A percentile compares a stretch with the other conserved stretches of the same genome.
Conservation (phyloP, 2,888 invertebrate species). For the Calameuta pallipes region DNA sequence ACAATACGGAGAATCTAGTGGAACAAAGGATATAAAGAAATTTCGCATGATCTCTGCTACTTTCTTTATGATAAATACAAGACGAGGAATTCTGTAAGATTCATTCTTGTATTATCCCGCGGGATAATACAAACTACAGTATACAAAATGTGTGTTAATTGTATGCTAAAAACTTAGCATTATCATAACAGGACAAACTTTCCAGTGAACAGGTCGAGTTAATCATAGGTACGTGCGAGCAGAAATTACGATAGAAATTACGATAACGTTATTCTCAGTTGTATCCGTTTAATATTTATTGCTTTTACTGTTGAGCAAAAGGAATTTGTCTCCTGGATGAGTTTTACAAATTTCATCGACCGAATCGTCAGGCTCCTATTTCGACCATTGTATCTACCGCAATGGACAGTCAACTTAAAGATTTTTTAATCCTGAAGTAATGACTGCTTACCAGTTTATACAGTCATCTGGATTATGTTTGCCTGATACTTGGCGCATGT, state of each 20-base stretch:
- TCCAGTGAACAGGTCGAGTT: constrained; percentile 31
- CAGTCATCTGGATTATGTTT: constrained; percentile 24
- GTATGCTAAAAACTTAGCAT: constrained; percentile 24
- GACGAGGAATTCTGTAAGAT: constrained; percentile 26
- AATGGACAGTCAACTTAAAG: not conserved
- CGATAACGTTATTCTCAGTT: not conserved
- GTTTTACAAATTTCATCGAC: not conserved
- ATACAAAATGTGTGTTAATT: constrained; percentile 28
- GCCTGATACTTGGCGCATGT: constrained; percentile 46
- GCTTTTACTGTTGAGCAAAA: not conserved
- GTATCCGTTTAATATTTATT: not conserved
- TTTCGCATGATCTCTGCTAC: not conserved
- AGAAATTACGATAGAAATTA: not conserved
- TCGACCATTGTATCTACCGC: not conserved
- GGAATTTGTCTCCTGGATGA: not conserved
- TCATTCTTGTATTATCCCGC: not conserved
- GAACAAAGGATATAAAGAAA: constrained; percentile 2
- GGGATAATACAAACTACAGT: not conserved
- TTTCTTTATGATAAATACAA: constrained; percentile 25
- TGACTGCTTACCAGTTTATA: not conserved
- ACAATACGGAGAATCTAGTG: not conserved
- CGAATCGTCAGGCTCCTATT: not conserved
- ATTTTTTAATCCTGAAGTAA: not conserved
- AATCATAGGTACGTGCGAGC: constrained; percentile 3
- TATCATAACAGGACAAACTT: constrained; percentile 30